Evolutionary conservation across 2,888 invertebrate genomes (phyloP).

Genomic region (Philaethria dido): DNA sequence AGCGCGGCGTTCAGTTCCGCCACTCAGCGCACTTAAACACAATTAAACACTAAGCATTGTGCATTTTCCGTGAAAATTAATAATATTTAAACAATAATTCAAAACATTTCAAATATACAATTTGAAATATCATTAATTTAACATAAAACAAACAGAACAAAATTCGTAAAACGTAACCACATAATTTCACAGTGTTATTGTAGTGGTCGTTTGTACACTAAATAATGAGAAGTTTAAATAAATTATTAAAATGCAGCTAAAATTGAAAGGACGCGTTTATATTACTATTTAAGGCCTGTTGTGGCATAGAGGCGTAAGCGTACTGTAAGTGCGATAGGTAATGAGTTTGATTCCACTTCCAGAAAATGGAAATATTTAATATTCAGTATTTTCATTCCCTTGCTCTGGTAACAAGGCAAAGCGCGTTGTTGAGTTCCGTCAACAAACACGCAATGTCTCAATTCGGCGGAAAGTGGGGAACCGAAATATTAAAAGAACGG

Average conservation of each 20-base stretch:
- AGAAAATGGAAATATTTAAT: too few relatives aligned
- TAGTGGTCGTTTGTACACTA: slow-evolving; percentile 15
- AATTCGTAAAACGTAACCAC: slow-evolving; percentile 22
- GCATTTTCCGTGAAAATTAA: not conserved
- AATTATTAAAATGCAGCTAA: slow-evolving; percentile 23
- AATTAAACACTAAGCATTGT: not conserved
- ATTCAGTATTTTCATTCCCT: too few relatives aligned
- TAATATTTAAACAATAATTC: not conserved
- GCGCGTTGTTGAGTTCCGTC: too few relatives aligned
- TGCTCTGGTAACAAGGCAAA: too few relatives aligned
- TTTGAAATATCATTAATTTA: not conserved
- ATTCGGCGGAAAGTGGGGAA: too few relatives aligned
- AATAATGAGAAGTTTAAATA: slow-evolving; percentile 29
- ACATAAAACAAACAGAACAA: slow-evolving; percentile 13
- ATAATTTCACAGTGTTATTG: slow-evolving; percentile 12
- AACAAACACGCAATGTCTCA: too few relatives aligned
- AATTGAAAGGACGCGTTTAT: slow-evolving; percentile 3
- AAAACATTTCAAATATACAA: not conserved
- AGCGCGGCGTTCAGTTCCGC: too few relatives aligned
- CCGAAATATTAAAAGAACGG: too few relatives aligned
- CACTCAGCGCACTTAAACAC: too few relatives aligned
- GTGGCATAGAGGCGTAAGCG: too few relatives aligned
- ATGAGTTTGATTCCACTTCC: too few relatives aligned
- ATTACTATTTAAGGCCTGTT: not conserved
- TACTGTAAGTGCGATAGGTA: too few relatives aligned